Percentiles rank a stretch among this genome's conserved stretches.
Evolutionary conservation across 2,888 invertebrate species (phyloP).

Genomic region (Schizaphis graminum): DNA sequence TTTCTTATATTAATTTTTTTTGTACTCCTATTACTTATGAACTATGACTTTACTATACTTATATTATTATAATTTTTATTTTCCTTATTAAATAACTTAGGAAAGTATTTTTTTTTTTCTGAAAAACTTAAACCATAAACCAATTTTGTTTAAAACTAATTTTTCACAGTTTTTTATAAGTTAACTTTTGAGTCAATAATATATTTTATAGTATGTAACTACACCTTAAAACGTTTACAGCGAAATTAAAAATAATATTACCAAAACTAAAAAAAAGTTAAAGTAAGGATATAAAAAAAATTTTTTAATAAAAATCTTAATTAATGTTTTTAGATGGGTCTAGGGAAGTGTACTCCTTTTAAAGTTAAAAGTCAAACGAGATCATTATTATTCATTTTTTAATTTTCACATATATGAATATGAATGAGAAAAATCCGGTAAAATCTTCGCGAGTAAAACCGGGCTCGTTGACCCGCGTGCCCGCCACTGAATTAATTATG

Average conservation of each 20-base stretch:
- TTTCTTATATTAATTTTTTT: background rate
- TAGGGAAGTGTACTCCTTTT: background rate
- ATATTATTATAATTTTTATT: background rate
- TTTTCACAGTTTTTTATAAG: background rate
- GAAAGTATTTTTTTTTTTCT: background rate
- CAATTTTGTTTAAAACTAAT: background rate
- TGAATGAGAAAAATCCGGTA: background rate
- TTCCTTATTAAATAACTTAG: background rate
- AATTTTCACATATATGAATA: background rate
- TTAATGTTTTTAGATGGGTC: background rate
- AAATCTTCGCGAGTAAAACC: background rate
- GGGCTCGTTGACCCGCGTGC: slow-evolving; percentile 6
- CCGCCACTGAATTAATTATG: slow-evolving; percentile 14
- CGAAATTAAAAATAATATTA: background rate
- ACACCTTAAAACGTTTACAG: background rate
- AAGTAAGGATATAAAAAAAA: background rate
- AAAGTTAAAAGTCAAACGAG: background rate
- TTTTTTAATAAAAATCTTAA: background rate
- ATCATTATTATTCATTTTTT: background rate
- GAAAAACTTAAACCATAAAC: background rate
- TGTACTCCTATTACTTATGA: background rate
- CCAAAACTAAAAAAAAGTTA: background rate
- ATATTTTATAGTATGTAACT: background rate
- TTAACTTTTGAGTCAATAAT: background rate
- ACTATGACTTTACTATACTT: background rate